Base-by-base conservation (phyloP, 2,797 vertebrate genomes). In the Girardinus metallicus region DNA sequence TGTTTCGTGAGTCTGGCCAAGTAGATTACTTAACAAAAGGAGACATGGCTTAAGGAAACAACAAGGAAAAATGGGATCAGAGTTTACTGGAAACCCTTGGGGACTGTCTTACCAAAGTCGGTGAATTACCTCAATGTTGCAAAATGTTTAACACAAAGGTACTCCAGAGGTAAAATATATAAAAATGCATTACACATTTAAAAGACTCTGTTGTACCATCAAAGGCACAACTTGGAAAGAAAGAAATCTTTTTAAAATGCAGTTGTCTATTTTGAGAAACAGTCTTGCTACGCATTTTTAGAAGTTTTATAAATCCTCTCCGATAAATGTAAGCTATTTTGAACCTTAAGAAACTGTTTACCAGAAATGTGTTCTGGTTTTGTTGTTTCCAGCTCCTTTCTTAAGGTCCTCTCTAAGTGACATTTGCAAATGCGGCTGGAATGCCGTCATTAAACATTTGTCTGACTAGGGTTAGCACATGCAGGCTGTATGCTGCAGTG, bases 21-120 rank as follows among this genome's bases (percentile, higher is more conserved):
- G 43, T 44, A 18, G 76, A 82, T 78, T 82, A 83, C 77, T 73
- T 80, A 86, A 83, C 51, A 39, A 53, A 55, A 29, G 43, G 44
- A 44, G 68, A 11, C 23, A n/a, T 3, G 23, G 23, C 13, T 29
- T 41, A 71, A 46, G 41, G 26, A 44, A 43, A 13, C 39, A 9
- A 13, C 41, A 9, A 6, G 26, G n/a, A 46, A 15, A 15, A 74
- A 66, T 1, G n/a, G 26, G 68, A 1, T 62, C 31, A 60, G 70
- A 49, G 64, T 82, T 76, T 79, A 70, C 26, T 51, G 36, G 18
- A 21, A 46, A 60, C 15, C 68, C 51, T 10, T 73, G 49, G 1
- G 44, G 74, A 57, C 51, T 82, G 53, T 77, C 34, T 60, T 77
- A 23, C 18, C 49, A 66, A 31, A 79, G 41, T 8, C 11, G 49